Conservation (phyloP, 2,797 vertebrate genomes). For the Podarcis lilfordi region DNA sequence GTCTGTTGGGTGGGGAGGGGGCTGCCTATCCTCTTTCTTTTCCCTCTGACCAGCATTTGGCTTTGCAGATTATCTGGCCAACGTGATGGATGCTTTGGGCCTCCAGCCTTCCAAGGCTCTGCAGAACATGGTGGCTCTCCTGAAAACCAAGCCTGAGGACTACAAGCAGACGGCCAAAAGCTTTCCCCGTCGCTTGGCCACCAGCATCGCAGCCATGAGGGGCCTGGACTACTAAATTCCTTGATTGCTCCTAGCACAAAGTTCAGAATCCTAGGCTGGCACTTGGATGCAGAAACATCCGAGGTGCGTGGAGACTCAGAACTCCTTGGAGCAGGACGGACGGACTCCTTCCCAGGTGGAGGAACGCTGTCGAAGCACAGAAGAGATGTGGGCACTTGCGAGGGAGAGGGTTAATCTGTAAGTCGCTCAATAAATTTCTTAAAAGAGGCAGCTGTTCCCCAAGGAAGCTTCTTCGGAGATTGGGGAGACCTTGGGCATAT, state of each 20-base stretch:
- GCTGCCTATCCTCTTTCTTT: no score
- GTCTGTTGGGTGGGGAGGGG: neutral
- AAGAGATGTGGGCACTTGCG: no score
- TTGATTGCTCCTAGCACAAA: neutral
- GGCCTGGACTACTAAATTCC: conserved; percentile 80
- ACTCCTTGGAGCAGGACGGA: no score
- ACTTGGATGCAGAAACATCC: neutral
- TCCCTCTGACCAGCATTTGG: neutral
- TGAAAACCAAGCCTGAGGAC: conserved; percentile 90
- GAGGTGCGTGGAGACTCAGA: fast-evolving
- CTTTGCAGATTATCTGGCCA: conserved; percentile 91
- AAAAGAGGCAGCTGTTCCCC: neutral
- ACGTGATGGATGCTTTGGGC: conserved; percentile 97
- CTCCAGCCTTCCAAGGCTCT: conserved; percentile 90
- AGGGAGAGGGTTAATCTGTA: neutral
- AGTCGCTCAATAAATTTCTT: neutral
- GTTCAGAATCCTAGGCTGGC: fast-evolving
- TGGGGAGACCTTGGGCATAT: no score
- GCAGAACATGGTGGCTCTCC: conserved; percentile 83
- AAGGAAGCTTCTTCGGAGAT: fast-evolving
- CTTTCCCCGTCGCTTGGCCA: conserved; percentile 84
- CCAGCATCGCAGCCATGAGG: conserved; percentile 85
- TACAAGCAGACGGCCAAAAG: conserved; percentile 87
- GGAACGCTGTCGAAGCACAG: no score
- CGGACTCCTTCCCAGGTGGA: neutral